Percentiles rank a stretch among this genome's conserved stretches.
Evolutionary conservation across 1,140 invertebrate genomes (phyloP).

Genomic region (Sweltsa coloradensis): DNA sequence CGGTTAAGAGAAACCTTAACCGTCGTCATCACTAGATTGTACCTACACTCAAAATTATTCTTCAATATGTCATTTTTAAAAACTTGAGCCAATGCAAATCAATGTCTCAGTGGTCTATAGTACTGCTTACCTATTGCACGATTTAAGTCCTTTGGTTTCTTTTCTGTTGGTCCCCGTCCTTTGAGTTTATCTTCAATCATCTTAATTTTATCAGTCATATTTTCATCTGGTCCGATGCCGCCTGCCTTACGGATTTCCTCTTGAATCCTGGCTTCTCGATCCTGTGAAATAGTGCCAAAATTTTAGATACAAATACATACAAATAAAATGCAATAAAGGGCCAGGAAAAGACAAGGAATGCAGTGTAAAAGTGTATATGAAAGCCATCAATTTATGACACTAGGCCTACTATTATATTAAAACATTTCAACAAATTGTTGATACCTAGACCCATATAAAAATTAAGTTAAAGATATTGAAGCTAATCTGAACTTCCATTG

Average conservation of each 20-base stretch:
- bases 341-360: neutral
- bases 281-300: conserved; percentile 33
- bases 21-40: no score
- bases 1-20: no score
- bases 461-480: no score
- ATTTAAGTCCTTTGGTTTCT: conserved; percentile 75
- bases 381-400: no score
- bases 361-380: no score
- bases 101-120: no score
- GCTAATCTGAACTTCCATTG: no score
- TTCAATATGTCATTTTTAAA: neutral
- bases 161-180: conserved; percentile 42
- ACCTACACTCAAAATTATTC: no score
- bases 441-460: no score
- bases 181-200: conserved; percentile 52
- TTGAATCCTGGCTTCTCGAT: conserved; percentile 46
- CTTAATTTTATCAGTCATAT: conserved; percentile 57
- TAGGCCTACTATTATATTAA: no score
- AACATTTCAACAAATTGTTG: no score
- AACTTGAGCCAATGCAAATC: neutral
- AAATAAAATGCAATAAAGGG: neutral
- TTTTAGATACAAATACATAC: neutral
- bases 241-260: conserved; percentile 33
- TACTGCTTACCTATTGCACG: conserved; percentile 63
- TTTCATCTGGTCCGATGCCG: conserved; percentile 43